Evolutionary conservation across 2,888 invertebrate species (phyloP), one percentile per base, ranked within the genome.

Genomic region (Cantharis flavilabris): DNA sequence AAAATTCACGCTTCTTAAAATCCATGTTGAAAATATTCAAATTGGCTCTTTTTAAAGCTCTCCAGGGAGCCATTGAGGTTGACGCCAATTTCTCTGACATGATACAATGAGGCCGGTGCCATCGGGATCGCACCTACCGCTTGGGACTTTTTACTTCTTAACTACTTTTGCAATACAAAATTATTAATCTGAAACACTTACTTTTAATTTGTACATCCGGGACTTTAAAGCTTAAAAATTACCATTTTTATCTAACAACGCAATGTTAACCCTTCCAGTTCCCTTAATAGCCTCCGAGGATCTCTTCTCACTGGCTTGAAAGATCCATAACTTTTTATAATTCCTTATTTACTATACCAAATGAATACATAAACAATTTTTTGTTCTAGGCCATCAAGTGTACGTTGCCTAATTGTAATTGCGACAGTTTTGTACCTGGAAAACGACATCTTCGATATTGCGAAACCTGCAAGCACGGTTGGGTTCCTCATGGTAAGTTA

Each of bases 401-500:
- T 85, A 93, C 93, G 14, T 90, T 92, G 70, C 91, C 91, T 75
- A 91, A 90, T 82, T 94, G 94, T 85, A 88, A 90, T 81, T 94
- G 94, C 87, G 93, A 93, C 81, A 93, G 93, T 83, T 94, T 94
- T 88, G 90, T 92, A 62, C 93, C 94, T 28, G 92, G 93, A 74
- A 93, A 93, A 85, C 87, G 90, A 81, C 91, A 92, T 84, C 89
- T 93, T 79, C 90, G 94, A 75, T 92, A 90, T 86, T 94, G 94
- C 88, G 93, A 93, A 84, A 91, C 91, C 81, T 94, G 94, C 86
- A 92, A 91, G 83, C 94, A 94, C 87, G 93, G 93, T 80, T 94
- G 94, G 94, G 93, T 94, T 76, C 92, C 92, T 82, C 94, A 94
- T 87, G 94, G 94, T 94, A 87, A 93, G 93, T 67, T 49, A 49